Evolutionary conservation across 2,113 vertebrate species (phyloP).

Genomic region (Edolisoma coerulescens): DNA sequence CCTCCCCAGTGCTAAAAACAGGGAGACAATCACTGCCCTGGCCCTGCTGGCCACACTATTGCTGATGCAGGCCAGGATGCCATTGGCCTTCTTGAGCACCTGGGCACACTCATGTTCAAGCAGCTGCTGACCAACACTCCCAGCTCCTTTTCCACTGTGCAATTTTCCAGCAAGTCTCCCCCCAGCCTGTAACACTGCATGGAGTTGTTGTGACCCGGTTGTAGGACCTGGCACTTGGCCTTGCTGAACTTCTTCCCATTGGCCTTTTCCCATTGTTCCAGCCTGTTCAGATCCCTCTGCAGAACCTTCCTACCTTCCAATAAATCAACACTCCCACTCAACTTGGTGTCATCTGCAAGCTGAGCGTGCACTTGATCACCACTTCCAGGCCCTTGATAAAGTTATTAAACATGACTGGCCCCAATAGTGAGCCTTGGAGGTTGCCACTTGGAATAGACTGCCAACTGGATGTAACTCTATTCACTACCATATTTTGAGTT

Average conservation of each 20-base stretch:
- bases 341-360: not conserved
- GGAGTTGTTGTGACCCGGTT: not conserved
- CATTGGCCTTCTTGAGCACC: too few species aligned
- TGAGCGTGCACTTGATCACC: not conserved
- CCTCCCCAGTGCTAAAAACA: not conserved
- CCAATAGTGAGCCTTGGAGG: not conserved
- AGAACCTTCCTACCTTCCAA: not conserved
- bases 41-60: not conserved
- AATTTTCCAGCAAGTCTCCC: not conserved
- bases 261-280: not conserved
- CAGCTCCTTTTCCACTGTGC: not conserved
- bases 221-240: not conserved
- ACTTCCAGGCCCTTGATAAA: not conserved
- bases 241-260: not conserved
- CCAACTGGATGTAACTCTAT: not conserved
- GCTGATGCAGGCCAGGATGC: not conserved
- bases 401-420: not conserved
- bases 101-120: not conserved
- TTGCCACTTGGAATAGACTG: not conserved
- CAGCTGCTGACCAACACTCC: not conserved
- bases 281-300: not conserved
- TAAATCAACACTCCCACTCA: not conserved
- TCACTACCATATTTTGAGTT: not conserved
- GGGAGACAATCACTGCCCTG: too few species aligned
- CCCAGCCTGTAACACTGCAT: not conserved